phyloP scores from a whole-genome alignment of 1,140 invertebrate genomes.

The Dolichoris vasculosae region DNA sequence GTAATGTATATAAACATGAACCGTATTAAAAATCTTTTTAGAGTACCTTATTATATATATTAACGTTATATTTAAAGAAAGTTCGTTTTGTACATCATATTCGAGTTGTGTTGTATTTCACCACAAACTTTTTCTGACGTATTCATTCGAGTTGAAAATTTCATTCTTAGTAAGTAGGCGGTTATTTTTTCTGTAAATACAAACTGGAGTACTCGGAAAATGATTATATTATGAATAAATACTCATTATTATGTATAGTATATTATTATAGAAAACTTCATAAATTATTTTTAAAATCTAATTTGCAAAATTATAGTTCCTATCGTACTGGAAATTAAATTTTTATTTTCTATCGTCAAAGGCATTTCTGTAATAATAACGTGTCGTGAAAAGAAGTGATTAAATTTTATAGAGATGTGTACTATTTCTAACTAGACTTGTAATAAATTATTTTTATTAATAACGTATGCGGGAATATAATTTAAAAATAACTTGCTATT shows the following conservation, averaged over 20 bases:
- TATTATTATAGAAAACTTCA: not conserved
- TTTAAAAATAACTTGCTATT: too few species aligned
- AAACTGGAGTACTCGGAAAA: slow-evolving; percentile 15
- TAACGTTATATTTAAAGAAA: slow-evolving; percentile 13
- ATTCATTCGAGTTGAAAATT: slow-evolving; percentile 31
- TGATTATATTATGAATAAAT: slow-evolving; percentile 16
- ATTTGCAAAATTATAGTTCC: not conserved
- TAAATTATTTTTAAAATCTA: slow-evolving; percentile 3
- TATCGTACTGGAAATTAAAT: not conserved
- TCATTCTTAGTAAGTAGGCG: not conserved
- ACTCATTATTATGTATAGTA: not conserved
- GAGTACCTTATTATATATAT: too few species aligned
- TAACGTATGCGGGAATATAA: too few species aligned
- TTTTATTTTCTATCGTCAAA: too few species aligned
- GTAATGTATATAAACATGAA: too few species aligned
- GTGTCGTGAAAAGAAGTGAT: too few species aligned
- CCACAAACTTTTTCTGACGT: not conserved
- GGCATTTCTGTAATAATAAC: too few species aligned
- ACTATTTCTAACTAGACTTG: too few species aligned
- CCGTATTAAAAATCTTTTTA: too few species aligned
- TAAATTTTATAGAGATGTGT: too few species aligned
- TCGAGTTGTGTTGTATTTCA: slow-evolving; percentile 10
- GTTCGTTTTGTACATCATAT: not conserved
- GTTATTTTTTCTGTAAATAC: not conserved
- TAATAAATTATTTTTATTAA: too few species aligned